Evolutionary conservation across 1,140 invertebrate genomes (phyloP).

Genomic region (Himalopsyche phryganea): DNA sequence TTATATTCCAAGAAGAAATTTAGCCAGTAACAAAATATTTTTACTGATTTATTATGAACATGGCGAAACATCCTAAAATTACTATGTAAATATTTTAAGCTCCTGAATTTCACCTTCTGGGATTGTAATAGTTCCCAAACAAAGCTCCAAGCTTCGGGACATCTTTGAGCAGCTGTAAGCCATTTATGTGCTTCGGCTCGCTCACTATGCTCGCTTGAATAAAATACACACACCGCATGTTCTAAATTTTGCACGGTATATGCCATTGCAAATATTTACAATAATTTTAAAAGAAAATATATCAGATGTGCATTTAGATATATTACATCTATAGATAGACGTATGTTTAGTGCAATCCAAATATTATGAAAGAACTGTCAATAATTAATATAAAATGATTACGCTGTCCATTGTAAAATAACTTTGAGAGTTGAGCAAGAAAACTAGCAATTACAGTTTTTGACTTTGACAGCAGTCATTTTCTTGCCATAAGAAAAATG

Average conservation of each 20-base stretch:
- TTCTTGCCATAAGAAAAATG: constrained; percentile 4
- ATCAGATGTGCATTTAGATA: neutral
- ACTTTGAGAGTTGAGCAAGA: neutral
- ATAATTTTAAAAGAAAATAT: neutral
- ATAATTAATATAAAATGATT: too few species aligned
- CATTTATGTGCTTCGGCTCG: constrained; percentile 77
- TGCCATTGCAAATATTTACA: constrained; percentile 40
- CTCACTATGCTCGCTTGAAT: constrained; percentile 50
- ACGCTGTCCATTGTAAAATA: too few species aligned
- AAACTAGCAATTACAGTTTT: neutral
- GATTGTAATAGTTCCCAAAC: constrained; percentile 80
- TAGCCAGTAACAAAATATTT: too few species aligned
- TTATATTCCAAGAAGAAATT: too few species aligned
- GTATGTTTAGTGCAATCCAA: too few species aligned
- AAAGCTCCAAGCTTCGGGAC: constrained; percentile 83
- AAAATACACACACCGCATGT: constrained; percentile 52
- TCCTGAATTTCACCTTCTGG: constrained; percentile 61
- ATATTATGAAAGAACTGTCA: too few species aligned
- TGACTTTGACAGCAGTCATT: constrained; percentile 16
- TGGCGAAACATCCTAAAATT: too few species aligned
- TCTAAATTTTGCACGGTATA: constrained; percentile 50
- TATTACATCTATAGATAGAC: too few species aligned
- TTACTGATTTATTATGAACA: too few species aligned
- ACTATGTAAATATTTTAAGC: too few species aligned
- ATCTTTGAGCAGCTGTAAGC: constrained; percentile 76